These are phyloP conservation scores for Diplolepis rosae DNA, from an alignment of 2,888 invertebrate species.

Conservation along the genomic window DNA sequence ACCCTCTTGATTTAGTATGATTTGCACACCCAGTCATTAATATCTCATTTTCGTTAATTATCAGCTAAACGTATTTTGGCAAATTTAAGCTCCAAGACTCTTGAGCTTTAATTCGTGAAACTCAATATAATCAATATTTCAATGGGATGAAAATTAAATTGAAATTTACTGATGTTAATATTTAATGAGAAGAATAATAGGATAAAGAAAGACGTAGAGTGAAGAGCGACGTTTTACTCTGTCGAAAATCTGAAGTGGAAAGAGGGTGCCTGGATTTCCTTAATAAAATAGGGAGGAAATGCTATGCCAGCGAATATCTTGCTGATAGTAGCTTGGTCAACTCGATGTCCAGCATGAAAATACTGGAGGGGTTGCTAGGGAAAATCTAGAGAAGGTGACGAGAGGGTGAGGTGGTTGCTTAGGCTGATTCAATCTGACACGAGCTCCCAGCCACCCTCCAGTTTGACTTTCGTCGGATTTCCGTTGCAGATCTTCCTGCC, in stretches of 20 bases:
- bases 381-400: constrained; percentile 55
- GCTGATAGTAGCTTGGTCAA: constrained; percentile 71
- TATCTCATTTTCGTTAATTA: no score
- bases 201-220: constrained; percentile 25
- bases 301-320: constrained; percentile 72
- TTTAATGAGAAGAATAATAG: neutral
- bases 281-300: constrained; percentile 72
- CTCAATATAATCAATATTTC: no score
- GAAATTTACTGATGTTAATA: neutral
- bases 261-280: constrained; percentile 63
- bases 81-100: no score
- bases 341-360: constrained; percentile 65
- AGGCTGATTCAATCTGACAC: constrained; percentile 70
- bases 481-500: constrained; percentile 14
- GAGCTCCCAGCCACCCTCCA: constrained; percentile 21
- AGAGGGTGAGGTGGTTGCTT: constrained; percentile 62
- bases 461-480: constrained; percentile 38
- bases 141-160: no score
- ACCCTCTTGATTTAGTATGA: no score
- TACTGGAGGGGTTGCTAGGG: constrained; percentile 59
- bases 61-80: no score
- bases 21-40: no score
- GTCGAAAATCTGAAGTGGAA: constrained; percentile 15
- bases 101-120: no score
- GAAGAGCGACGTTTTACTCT: constrained; percentile 23